Evolutionary conservation across 2,888 invertebrate species (phyloP).

Genomic region (Hylaea fasciaria): DNA sequence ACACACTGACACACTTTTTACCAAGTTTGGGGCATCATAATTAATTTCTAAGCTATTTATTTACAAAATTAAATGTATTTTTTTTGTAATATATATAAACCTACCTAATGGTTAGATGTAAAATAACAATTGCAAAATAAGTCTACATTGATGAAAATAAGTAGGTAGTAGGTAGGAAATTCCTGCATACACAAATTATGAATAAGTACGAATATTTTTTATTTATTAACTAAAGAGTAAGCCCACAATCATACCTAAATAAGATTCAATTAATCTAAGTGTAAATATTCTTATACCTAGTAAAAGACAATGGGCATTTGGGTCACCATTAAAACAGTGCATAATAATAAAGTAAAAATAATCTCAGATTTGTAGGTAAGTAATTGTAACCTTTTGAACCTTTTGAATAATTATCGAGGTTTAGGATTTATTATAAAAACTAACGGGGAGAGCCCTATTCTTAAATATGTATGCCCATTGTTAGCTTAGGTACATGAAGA

Average conservation of each 20-base stretch:
- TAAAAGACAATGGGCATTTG: background rate
- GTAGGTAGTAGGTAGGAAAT: constrained; percentile 2
- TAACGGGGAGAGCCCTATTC: too few species aligned
- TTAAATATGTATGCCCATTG: too few species aligned
- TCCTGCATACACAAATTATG: constrained; percentile 2
- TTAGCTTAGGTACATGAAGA: too few species aligned
- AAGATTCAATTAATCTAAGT: background rate
- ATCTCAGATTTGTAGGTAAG: too few species aligned
- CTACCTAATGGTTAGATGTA: too few species aligned
- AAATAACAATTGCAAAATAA: background rate
- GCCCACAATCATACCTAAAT: constrained; percentile 2
- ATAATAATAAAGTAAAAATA: too few species aligned
- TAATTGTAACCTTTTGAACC: too few species aligned
- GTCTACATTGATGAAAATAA: background rate
- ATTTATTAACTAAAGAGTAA: background rate
- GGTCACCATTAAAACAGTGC: background rate
- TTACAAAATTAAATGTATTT: constrained; percentile 25
- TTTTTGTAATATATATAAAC: background rate
- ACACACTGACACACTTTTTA: constrained; percentile 12
- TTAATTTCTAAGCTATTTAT: constrained; percentile 24
- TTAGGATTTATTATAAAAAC: too few species aligned
- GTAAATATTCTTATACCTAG: background rate
- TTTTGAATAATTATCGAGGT: too few species aligned
- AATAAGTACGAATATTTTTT: too few species aligned
- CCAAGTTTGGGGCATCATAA: constrained; percentile 29